Percentiles rank a stretch among this genome's conserved stretches.
Evolutionary conservation across 2,888 invertebrate genomes (phyloP).

Genomic region (Pimpla rufipes): DNA sequence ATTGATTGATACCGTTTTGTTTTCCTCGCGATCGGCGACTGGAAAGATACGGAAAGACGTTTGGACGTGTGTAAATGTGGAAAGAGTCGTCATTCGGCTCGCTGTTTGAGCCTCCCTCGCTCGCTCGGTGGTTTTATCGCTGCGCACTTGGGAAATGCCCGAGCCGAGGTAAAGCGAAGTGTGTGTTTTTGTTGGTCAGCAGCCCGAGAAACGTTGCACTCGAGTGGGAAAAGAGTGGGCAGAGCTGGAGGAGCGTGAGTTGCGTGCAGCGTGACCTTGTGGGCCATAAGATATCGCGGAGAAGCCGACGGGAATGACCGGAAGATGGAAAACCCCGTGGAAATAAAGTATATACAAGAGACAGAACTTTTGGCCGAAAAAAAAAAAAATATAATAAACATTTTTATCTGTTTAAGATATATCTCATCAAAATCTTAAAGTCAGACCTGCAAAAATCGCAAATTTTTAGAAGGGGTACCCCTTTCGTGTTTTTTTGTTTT

Average conservation of each 20-base stretch:
- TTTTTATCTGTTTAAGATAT: no score
- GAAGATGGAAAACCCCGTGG: constrained; percentile 9
- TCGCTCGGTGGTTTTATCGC: constrained; percentile 16
- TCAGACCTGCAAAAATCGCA: no score
- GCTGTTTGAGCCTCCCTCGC: background rate
- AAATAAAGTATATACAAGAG: no score
- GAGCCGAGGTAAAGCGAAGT: constrained; percentile 6
- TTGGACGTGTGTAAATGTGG: background rate
- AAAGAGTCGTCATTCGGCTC: background rate
- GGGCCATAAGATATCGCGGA: constrained; percentile 42
- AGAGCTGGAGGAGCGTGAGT: constrained; percentile 4
- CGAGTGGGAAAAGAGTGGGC: background rate
- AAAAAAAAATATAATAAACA: no score
- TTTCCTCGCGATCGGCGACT: no score
- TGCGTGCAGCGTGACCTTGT: constrained; percentile 15
- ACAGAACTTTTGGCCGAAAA: no score
- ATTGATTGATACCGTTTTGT: constrained; percentile 40
- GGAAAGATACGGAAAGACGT: background rate
- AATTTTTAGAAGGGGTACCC: no score
- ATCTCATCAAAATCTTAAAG: no score
- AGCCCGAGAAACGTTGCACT: constrained; percentile 25
- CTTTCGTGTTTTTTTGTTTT: no score
- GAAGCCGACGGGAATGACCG: background rate
- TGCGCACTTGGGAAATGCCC: constrained; percentile 1
- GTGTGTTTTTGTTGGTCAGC: constrained; percentile 34